These are phyloP conservation scores for Chloroceryle inda DNA, from an alignment of 2,797 vertebrate species.

Conservation along the genomic window DNA sequence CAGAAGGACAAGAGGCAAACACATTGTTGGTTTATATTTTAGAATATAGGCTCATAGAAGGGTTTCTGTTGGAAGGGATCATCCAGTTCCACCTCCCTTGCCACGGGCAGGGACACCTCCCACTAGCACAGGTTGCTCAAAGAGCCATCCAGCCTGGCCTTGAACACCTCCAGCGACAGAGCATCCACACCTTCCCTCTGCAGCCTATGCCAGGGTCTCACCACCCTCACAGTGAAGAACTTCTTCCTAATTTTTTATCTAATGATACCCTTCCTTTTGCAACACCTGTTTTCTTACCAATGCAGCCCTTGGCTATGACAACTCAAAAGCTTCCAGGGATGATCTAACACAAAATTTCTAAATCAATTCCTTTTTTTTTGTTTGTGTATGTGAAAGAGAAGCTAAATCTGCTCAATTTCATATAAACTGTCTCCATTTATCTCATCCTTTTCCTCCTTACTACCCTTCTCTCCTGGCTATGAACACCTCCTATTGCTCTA, in stretches of 20 bases:
- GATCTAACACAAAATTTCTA: background rate
- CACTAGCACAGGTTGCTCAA: too few relatives aligned
- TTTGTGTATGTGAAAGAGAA: background rate
- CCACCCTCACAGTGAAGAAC: too few relatives aligned
- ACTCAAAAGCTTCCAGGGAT: background rate
- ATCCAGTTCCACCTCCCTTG: too few relatives aligned
- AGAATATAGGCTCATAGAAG: too few relatives aligned
- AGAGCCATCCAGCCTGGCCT: too few relatives aligned
- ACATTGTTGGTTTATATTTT: background rate
- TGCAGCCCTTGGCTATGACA: background rate
- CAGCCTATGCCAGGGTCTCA: too few relatives aligned
- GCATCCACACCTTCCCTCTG: too few relatives aligned
- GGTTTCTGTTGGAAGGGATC: too few relatives aligned
- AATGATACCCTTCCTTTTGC: background rate
- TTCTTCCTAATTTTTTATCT: too few relatives aligned
- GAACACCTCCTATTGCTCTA: background rate
- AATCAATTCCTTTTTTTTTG: background rate
- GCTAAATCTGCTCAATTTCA: background rate
- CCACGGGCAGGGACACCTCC: too few relatives aligned
- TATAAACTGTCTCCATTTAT: background rate
- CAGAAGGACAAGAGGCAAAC: background rate
- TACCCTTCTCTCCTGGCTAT: background rate
- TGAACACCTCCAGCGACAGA: too few relatives aligned
- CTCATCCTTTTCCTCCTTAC: background rate
- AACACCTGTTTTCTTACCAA: background rate